Base-by-base conservation (phyloP, 30 jellyfish, hydroid and myxozoan species). In the Nemopilema nomurai region DNA sequence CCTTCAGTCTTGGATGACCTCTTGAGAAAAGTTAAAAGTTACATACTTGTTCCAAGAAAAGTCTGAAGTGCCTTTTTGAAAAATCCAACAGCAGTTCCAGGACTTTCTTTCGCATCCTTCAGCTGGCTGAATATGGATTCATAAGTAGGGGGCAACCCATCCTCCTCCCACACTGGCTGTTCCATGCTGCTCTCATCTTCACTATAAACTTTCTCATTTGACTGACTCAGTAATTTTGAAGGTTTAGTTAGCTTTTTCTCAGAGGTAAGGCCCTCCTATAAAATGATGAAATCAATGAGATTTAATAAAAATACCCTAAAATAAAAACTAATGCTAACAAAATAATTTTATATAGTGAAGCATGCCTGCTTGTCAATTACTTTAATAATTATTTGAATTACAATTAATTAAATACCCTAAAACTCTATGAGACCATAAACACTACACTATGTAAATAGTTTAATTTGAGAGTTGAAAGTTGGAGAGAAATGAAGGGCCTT, bases 91-190 rank as follows among this genome's bases (percentile, higher is more conserved):
- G 94, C 90, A 77, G 76, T 77, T 51, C 76, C 93, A 53, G 89
- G 79, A 53, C 84, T 69, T 22, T 85, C 93, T 28, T 75, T 81
- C 16, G 80, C 87, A 64, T 91, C 98, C 67, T 80, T 91, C 26
- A 91, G 87, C 69, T 91, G 97, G 57, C 90, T 94, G 73, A 90
- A 90, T 21, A 90, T 77, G 21, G 97, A 90, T 31, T 90, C 96
- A 71, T 90, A 90, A 13, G 95, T 70, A 28, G 96, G 97, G 16
- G 92, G 96, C 41, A 90, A 24, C 1, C 85, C 78, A 32, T 76
- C 85, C 29, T 80, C 88, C 76, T 79, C 95, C 95, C 95, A 79
- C 6, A 86, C 83, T 4, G 95, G 86, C 49, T 76, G 95, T 26
- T 86, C 88, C 76, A 70, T 69, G 65, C 88, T 79, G 81, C 88